Conservation (phyloP, 2,888 invertebrate genomes). For the Melanostoma scalare region DNA sequence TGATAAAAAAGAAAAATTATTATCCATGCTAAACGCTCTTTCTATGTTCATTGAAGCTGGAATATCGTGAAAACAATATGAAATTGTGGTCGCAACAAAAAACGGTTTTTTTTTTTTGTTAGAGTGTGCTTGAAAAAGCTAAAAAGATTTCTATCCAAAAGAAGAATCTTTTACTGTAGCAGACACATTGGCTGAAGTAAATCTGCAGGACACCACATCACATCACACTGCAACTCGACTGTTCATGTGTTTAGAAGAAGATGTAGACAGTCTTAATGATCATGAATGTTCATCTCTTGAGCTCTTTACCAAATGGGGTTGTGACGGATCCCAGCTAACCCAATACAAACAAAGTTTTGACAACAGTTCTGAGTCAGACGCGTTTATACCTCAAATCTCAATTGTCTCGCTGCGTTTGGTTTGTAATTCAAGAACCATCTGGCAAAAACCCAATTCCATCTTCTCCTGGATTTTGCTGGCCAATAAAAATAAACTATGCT, state of each 20-base stretch:
- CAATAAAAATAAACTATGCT: conserved; percentile 5
- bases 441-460: conserved; percentile 34
- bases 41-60: conserved; percentile 1
- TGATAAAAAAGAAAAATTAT: conserved; percentile 7
- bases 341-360: conserved; percentile 18
- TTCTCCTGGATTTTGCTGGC: conserved; percentile 16
- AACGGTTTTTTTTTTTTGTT: too few relatives aligned
- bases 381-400: conserved; percentile 9
- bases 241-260: not conserved
- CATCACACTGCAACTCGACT: conserved; percentile 8
- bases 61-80: too few relatives aligned
- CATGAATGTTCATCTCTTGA: too few relatives aligned
- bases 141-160: not conserved
- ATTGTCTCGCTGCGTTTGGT: conserved; percentile 20
- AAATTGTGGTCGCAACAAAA: too few relatives aligned
- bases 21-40: conserved; percentile 1
- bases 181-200: too few relatives aligned
- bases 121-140: not conserved
- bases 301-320: conserved; percentile 1
- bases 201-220: too few relatives aligned
- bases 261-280: too few relatives aligned
- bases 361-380: conserved; percentile 1
- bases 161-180: not conserved
- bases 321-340: conserved; percentile 10
- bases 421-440: conserved; percentile 14